These are phyloP conservation scores for Psix sp. DNA, from an alignment of 1,140 invertebrate genomes.

Conservation along the genomic window DNA sequence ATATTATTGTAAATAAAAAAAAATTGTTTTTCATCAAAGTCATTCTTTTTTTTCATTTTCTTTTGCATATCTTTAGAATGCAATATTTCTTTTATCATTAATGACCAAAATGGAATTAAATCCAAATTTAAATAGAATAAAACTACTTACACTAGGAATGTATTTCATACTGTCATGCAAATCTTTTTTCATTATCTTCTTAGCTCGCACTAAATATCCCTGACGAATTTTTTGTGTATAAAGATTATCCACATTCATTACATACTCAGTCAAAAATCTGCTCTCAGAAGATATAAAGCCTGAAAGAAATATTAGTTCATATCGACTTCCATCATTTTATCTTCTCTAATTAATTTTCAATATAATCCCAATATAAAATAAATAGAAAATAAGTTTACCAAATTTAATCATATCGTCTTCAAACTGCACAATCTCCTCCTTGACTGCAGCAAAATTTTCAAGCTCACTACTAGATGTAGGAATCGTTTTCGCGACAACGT, in stretches of 20 bases:
- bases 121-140: constrained; percentile 21
- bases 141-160: constrained; percentile 62
- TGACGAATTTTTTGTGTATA: constrained; percentile 88
- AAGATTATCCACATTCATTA: constrained; percentile 85
- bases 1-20: background rate
- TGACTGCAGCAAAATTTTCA: constrained; percentile 81
- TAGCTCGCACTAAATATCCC: constrained; percentile 83
- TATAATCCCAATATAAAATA: constrained; percentile 7
- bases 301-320: constrained; percentile 40
- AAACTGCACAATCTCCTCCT: constrained; percentile 82
- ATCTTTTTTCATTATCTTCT: constrained; percentile 87
- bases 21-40: too few species aligned
- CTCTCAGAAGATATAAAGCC: constrained; percentile 77
- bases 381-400: constrained; percentile 66
- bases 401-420: constrained; percentile 80
- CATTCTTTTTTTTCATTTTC: too few species aligned
- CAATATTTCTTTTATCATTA: too few species aligned
- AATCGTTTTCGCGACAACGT: constrained; percentile 86
- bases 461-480: constrained; percentile 85
- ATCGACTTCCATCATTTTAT: background rate
- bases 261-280: constrained; percentile 79
- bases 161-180: constrained; percentile 85
- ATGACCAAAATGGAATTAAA: background rate
- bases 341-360: background rate
- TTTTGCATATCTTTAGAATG: too few species aligned